phyloP scores from a whole-genome alignment of 2,888 invertebrate genomes.

The Folsomia manolachei region DNA sequence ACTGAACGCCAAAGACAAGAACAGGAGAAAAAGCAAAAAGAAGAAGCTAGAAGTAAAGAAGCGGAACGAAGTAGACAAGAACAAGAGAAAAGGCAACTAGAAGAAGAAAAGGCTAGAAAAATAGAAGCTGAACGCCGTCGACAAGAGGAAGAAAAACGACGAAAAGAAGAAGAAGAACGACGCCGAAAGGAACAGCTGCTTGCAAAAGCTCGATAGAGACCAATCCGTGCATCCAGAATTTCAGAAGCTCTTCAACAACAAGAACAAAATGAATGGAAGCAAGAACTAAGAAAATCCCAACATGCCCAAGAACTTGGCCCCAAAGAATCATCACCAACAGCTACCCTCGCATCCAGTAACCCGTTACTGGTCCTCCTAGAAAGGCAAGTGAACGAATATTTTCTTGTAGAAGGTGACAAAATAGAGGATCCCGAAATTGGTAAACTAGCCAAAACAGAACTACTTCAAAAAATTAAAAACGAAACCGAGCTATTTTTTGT shows the following conservation, averaged over 20 bases:
- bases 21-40: neutral
- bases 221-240: neutral
- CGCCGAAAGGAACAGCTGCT: no score
- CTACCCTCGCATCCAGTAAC: neutral
- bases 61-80: neutral
- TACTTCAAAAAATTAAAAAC: neutral
- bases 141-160: no score
- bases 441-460: neutral
- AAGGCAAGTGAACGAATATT: neutral
- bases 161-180: no score
- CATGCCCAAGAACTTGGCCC: neutral
- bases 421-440: neutral
- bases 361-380: neutral
- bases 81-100: neutral
- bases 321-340: neutral
- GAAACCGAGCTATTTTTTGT: neutral
- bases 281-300: neutral
- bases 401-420: neutral
- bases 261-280: neutral
- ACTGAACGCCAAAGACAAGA: neutral
- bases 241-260: neutral
- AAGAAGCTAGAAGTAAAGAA: neutral
- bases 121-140: no score
- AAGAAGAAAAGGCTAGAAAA: no score
- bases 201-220: no score